Evolutionary conservation across 2,113 vertebrate species (phyloP), one percentile per base, ranked within the genome.

Genomic region (Phalacrocorax carbo): DNA sequence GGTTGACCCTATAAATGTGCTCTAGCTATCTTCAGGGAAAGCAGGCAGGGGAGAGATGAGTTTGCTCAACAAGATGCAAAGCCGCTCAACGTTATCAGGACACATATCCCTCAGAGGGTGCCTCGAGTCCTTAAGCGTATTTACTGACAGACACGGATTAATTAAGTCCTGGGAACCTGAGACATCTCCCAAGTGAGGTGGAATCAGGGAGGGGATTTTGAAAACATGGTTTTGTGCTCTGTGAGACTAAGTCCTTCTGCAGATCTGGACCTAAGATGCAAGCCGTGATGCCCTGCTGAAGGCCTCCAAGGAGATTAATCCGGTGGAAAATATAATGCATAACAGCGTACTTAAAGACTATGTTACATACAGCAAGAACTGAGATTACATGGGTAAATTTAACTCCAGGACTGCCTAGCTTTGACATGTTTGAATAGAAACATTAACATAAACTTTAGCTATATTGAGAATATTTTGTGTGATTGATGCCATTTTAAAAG

Each of bases 1-100:
- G 42, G 15, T 7, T 49, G 46, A n/a, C 16, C 15, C 13, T 0
- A 0, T 55, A 38, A 62, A 52, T 11, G 30, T 57, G 16, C 69
- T 64, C 19, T 62, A 60, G 51, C n/a, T 72, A 2, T 52, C 18
- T 61, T 57, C 36, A 65, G 40, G 44, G 55, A 55, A 87, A 75
- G 55, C 46, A 86, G 36, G 18, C 3, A 17, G 54, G 19, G 36
- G 11, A 80, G n/a, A 0, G 2, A 22, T 26, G 61, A 30, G 21
- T 93, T 90, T 85, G 3, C 26, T 70, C 11, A 80, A 44, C 17
- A 73, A 75, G 26, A 38, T 13, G 40, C 22, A 40, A 83, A 90
- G 64, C 36, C 0, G 4, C 13, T 89, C 61, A 20, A 3, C 1
- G 1, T 82, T 78, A 60, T 52, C 42, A 61, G 52, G 68, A 64